Conservation (phyloP, 1,140 invertebrate species). For the Pseudomyrmex pallidus region DNA sequence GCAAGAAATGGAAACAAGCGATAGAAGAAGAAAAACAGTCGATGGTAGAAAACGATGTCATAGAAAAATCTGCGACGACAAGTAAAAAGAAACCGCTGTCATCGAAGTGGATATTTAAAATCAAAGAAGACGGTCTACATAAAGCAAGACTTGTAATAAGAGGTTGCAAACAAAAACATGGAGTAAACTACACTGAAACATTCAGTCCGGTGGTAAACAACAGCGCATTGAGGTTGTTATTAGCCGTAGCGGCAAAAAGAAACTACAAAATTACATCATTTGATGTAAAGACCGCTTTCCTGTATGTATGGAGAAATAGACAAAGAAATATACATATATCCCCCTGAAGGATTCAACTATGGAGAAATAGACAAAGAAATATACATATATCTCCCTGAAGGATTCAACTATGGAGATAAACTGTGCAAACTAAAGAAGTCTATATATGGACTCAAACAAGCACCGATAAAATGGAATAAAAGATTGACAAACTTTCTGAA, state of each 20-base stretch:
- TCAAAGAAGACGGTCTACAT: neutral
- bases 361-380: neutral
- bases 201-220: neutral
- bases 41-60: neutral
- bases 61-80: neutral
- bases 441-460: neutral
- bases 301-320: too few species aligned
- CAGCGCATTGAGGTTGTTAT: neutral
- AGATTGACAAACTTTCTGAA: neutral
- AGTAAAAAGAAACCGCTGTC: neutral
- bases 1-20: neutral
- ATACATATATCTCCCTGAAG: neutral
- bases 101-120: neutral
- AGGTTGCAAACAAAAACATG: too few species aligned
- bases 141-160: neutral
- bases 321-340: too few species aligned
- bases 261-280: neutral
- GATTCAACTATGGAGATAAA: neutral
- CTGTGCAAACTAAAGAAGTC: neutral
- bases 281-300: neutral
- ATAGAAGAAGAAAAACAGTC: neutral
- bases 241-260: neutral
- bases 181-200: too few species aligned
- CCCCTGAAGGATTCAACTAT: too few species aligned
- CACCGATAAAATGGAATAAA: neutral